phyloP scores from a whole-genome alignment of 1,140 invertebrate genomes.

The Tenebrio molitor region DNA sequence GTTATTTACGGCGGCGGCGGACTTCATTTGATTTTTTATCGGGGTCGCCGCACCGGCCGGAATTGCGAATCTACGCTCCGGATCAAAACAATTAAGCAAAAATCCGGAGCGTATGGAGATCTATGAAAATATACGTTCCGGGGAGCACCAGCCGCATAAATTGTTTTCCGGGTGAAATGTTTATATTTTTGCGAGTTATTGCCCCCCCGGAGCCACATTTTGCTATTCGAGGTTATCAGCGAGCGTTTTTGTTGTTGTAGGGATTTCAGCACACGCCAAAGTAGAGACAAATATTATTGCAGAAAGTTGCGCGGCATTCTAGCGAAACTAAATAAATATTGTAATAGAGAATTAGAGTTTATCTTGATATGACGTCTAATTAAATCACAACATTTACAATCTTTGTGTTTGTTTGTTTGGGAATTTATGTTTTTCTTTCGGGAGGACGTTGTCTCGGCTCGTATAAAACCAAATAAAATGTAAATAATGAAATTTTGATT shows the following conservation, averaged over 20 bases:
- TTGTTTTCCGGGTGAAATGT: conserved; percentile 14
- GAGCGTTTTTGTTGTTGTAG: conserved; percentile 20
- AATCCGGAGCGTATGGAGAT: neutral
- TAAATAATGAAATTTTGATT: conserved; percentile 40
- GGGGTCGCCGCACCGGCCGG: too few species aligned
- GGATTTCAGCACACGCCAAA: conserved; percentile 20
- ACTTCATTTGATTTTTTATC: too few species aligned
- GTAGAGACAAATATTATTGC: conserved; percentile 44
- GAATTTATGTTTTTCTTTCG: neutral
- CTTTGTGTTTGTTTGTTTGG: conserved; percentile 30
- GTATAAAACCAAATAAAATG: conserved; percentile 22
- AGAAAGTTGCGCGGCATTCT: conserved; percentile 18
- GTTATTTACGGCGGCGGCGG: too few species aligned
- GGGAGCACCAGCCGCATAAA: neutral
- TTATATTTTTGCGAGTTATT: conserved; percentile 32
- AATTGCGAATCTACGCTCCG: too few species aligned
- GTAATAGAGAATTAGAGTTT: conserved; percentile 32
- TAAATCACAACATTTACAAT: conserved; percentile 47
- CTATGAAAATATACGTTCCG: conserved; percentile 17
- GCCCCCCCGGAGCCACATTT: conserved; percentile 9
- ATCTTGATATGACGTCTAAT: conserved; percentile 44
- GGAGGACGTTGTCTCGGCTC: too few species aligned
- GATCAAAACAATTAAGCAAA: too few species aligned
- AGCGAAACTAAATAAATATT: conserved; percentile 34
- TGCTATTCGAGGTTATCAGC: conserved; percentile 27